Evolutionary conservation across 2,113 vertebrate species (phyloP).

Genomic region (Hippocampus barbouri): DNA sequence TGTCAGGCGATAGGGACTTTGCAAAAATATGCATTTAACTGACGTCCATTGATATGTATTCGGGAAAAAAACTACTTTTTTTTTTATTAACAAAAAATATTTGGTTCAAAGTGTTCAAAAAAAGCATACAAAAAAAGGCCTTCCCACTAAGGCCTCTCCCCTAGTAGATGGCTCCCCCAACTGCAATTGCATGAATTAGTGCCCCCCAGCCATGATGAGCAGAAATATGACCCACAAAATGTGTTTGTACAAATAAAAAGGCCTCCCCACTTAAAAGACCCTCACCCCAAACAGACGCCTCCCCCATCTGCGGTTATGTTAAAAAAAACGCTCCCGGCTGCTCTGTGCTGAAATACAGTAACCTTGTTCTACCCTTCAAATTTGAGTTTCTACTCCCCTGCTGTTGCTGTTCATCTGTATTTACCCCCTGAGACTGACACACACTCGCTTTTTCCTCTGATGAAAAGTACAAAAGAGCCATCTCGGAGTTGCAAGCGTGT

Average conservation of each 20-base stretch:
- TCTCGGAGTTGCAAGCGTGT: conserved; percentile 44
- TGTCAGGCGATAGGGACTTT: too few species aligned
- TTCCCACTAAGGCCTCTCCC: neutral
- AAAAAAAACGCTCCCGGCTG: neutral
- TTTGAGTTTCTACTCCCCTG: conserved; percentile 41
- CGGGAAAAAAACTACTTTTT: neutral
- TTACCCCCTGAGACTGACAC: conserved; percentile 55
- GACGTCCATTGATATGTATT: too few species aligned
- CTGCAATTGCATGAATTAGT: neutral
- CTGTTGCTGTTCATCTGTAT: conserved; percentile 53
- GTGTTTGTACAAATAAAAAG: neutral
- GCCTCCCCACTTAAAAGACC: neutral
- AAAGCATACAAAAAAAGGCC: neutral
- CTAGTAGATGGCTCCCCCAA: neutral
- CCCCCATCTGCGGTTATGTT: neutral
- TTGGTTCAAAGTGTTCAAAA: neutral
- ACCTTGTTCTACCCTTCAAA: conserved; percentile 8
- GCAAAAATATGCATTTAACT: too few species aligned
- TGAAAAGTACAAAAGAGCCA: conserved; percentile 56
- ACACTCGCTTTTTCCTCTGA: conserved; percentile 38
- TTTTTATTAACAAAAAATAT: neutral
- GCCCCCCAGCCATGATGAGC: neutral
- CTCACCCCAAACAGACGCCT: conserved; percentile 1
- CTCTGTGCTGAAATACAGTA: conserved; percentile 1
- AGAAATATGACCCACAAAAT: neutral